A percentile compares a stretch with the other conserved stretches of the same genome.
phyloP scores from a whole-genome alignment of 2,888 invertebrate species.

The Thera obeliscata region DNA sequence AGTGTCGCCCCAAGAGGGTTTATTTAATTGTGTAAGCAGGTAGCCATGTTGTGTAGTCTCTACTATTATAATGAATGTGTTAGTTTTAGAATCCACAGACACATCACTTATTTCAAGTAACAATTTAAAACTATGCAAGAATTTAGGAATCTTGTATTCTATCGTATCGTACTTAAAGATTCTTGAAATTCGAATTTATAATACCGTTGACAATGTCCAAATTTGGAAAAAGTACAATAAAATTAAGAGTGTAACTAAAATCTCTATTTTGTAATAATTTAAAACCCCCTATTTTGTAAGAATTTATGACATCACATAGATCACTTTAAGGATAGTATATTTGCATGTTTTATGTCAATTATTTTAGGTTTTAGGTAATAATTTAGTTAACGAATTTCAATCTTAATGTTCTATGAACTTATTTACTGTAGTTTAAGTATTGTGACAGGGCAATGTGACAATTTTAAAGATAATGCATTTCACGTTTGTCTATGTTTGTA shows the following conservation, averaged over 20 bases:
- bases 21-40: background rate
- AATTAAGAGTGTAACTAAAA: background rate
- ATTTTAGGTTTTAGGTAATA: background rate
- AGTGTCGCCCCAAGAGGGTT: background rate
- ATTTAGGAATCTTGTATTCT: background rate
- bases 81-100: background rate
- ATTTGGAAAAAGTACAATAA: slow-evolving; percentile 1
- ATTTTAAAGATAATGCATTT: background rate
- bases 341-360: background rate
- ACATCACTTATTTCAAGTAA: background rate
- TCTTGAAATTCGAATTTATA: background rate
- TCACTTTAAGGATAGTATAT: no score
- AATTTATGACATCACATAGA: background rate
- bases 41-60: slow-evolving; percentile 2
- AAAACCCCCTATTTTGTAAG: slow-evolving; percentile 1
- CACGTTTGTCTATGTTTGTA: background rate
- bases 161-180: background rate
- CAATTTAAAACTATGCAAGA: background rate
- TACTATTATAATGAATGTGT: background rate
- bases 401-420: background rate
- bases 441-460: background rate
- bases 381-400: background rate
- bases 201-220: background rate
- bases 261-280: background rate
- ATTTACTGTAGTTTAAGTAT: background rate